Conservation (phyloP, 2,113 vertebrate species). For the Platichthys stellatus region DNA sequence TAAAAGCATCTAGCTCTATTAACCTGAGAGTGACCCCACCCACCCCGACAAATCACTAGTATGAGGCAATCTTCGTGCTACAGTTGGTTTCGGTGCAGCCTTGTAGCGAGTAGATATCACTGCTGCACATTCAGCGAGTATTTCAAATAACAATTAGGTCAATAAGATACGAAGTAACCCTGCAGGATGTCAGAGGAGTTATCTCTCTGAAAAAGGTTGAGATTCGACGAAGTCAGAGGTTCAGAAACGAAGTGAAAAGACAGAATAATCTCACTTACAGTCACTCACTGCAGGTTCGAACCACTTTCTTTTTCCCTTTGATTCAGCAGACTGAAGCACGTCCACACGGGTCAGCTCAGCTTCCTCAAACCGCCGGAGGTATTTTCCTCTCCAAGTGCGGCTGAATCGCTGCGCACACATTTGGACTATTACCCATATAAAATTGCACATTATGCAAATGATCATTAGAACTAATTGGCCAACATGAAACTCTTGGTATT, state of each 20-base stretch:
- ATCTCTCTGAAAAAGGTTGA: background rate
- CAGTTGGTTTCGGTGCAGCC: background rate
- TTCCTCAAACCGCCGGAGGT: background rate
- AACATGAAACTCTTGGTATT: slow-evolving; percentile 29
- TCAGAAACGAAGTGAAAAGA: background rate
- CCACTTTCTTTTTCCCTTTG: background rate
- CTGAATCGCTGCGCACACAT: background rate
- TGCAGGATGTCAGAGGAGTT: background rate
- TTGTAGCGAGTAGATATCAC: background rate
- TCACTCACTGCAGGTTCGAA: background rate
- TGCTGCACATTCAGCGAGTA: background rate
- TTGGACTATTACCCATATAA: slow-evolving; percentile 25
- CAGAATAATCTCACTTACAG: background rate
- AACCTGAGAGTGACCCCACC: slow-evolving; percentile 15
- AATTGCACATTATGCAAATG: slow-evolving; percentile 33
- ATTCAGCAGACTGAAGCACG: background rate
- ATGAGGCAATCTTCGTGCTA: slow-evolving; percentile 17
- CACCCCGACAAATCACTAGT: background rate
- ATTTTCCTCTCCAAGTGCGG: slow-evolving; percentile 3
- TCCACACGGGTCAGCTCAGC: background rate
- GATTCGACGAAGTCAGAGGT: background rate
- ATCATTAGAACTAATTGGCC: slow-evolving; percentile 47
- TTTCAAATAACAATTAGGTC: background rate
- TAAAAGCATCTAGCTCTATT: slow-evolving; percentile 21
- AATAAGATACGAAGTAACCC: background rate